Evolutionary conservation across 2,888 invertebrate species (phyloP).

Genomic region (Scaptomyza tumidula): DNA sequence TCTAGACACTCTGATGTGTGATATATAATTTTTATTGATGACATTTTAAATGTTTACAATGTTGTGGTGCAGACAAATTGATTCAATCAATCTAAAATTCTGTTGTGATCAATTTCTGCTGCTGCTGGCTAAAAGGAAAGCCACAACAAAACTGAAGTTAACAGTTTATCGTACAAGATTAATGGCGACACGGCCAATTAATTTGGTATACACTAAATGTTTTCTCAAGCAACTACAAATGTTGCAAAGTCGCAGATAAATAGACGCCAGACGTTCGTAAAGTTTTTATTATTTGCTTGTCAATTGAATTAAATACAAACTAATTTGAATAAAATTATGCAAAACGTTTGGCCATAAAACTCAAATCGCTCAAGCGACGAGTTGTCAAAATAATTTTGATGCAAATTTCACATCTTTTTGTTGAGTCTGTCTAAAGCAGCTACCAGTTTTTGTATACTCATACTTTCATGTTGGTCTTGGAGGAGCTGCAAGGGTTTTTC

Average conservation of each 20-base stretch:
- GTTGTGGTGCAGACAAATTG: conserved; percentile 20
- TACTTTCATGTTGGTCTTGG: not conserved
- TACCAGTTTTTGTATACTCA: not conserved
- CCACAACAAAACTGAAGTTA: not conserved
- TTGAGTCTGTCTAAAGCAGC: not conserved
- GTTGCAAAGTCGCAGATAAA: not conserved
- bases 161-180: not conserved
- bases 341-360: conserved; percentile 11
- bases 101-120: conserved; percentile 21
- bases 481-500: not conserved
- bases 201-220: conserved; percentile 28
- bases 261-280: not conserved
- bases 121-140: not conserved
- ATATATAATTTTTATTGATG: conserved; percentile 47
- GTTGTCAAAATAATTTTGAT: conserved; percentile 1
- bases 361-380: conserved; percentile 3
- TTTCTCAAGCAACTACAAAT: not conserved
- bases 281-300: conserved; percentile 48
- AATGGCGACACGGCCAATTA: conserved; percentile 36
- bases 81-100: conserved; percentile 15
- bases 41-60: conserved; percentile 14
- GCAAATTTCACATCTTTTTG: conserved; percentile 24
- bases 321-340: conserved; percentile 63
- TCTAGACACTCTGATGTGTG: conserved; percentile 31
- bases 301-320: conserved; percentile 73